phyloP scores from a whole-genome alignment of 2,113 vertebrate genomes.

The Chionomys nivalis region DNA sequence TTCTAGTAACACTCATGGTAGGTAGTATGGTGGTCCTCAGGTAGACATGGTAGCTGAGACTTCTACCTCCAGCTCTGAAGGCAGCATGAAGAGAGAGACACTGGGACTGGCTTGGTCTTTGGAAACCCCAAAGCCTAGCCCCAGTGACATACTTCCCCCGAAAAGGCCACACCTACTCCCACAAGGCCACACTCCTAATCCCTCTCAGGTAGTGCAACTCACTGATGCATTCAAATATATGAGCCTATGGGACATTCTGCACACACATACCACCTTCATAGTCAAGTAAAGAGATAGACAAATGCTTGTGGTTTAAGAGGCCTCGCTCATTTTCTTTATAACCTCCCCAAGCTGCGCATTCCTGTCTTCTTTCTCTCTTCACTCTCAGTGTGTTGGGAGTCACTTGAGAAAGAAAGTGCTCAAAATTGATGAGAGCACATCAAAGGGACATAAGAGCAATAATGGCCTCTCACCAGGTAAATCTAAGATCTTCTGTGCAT shows the following conservation, averaged over 20 bases:
- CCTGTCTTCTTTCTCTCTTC: not conserved
- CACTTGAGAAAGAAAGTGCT: not conserved
- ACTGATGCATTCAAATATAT: no score
- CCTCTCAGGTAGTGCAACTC: not conserved
- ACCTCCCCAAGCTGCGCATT: not conserved
- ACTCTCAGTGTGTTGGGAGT: not conserved
- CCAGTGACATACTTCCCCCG: not conserved
- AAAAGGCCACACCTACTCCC: not conserved
- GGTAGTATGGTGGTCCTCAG: not conserved
- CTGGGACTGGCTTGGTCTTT: not conserved
- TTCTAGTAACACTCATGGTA: not conserved
- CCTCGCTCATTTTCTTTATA: not conserved
- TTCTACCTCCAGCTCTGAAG: not conserved
- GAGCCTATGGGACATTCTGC: not conserved
- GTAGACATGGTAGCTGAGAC: no score
- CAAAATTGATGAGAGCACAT: not conserved
- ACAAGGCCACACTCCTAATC: not conserved
- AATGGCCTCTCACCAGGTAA: not conserved
- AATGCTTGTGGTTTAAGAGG: not conserved
- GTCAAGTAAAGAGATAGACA: not conserved
- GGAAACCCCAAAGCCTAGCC: not conserved
- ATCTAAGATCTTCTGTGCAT: not conserved
- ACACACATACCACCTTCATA: not conserved
- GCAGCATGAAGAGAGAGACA: not conserved
- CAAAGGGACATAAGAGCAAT: not conserved